Base-by-base conservation (phyloP, 2,797 vertebrate genomes). In the Sitta carolinensis region DNA sequence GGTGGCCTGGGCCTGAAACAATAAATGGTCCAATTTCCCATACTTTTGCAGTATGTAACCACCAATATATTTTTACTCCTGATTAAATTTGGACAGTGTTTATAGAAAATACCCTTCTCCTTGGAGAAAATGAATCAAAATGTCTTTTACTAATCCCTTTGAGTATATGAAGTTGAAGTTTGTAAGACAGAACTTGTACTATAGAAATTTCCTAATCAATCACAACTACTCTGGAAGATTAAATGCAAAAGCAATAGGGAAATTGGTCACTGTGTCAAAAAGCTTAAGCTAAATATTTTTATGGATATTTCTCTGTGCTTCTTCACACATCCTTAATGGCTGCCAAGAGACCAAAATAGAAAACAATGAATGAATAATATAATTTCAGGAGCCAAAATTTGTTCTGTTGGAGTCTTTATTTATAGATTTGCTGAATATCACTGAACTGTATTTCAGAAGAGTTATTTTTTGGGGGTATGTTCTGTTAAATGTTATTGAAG, bases 1-100 rank as follows among this genome's bases (percentile, higher is more conserved):
- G 87, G 92, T 95, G 96, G 92, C 87, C 92, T 55, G 62, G 9
- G 66, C 62, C 87, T 91, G 84, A 72, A 95, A 94, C 78, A 95
- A 94, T 91, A 63, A 89, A 43, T 26, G 1, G 58, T 89, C 82
- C 62, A 45, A 66, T 72, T 93, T 91, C 87, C 83, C 76, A 92
- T 92, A 80, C 32, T 93, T 43, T 32, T 85, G 69, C 55, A 81
- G 54, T 66, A 83, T 66, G 87, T 62, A 95, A 66, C 34, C 85
- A 80, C 66, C 36, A 38, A 47, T 67, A 36, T 88, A 19, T 83
- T 79, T 86, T 82, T 77, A 77, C 86, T 80, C 34, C 59, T 66
- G 58, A 84, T 81, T 73, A 40, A 69, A 68, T 85, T 75, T 93
- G 51, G 66, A 75, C 16, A 36, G 42, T 2, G 7, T 77, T 89